Base-by-base conservation (phyloP, 1,140 invertebrate genomes). In the Heliconius nattereri region DNA sequence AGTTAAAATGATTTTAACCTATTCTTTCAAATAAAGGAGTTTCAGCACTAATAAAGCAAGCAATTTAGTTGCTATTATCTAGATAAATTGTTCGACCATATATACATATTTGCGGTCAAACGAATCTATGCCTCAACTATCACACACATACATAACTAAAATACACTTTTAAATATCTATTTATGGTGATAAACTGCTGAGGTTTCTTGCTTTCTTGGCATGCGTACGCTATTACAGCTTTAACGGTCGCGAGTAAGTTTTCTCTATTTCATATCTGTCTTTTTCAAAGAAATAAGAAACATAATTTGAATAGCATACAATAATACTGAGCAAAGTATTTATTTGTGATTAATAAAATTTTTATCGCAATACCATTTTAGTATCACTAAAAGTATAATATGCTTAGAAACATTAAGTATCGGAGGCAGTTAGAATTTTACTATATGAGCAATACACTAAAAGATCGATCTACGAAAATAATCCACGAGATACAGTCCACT, bases 111-210 rank as follows among this genome's bases (percentile, higher is more conserved):
- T 94, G 91, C 91, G 91, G 92, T 94, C 91, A 94, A 89, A 89
- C 84, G 84, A 83, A 85, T 85, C 85, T 72, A 40, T 37, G 71
- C 35, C 26, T 66, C 60, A 66, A 66, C 60, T 66, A 29, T 26
- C 60, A 72, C 71, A 72, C 20, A 72, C 71, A 40, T 72, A 90
- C 87, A 92, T 92, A 93, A 91, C 84, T 90, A 83, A 88, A 91
- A 89, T 90, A 89, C 88, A 90, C 84, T 89, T 92, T 93, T 92
- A 90, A 91, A 91, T 91, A 90, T 87, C 79, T 81, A 86, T 88
- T 87, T 89, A 91, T 90, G 85, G 85, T 91, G 87, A 91, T 91
- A 87, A 86, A 92, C 85, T 87, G 86, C 81, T 85, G 86, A 86
- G 89, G 86, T 91, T 90, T 91, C 88, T 89, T 90, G 88, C 87